Evolutionary conservation across 2,888 invertebrate species (phyloP).

Genomic region (Melolontha melolontha): DNA sequence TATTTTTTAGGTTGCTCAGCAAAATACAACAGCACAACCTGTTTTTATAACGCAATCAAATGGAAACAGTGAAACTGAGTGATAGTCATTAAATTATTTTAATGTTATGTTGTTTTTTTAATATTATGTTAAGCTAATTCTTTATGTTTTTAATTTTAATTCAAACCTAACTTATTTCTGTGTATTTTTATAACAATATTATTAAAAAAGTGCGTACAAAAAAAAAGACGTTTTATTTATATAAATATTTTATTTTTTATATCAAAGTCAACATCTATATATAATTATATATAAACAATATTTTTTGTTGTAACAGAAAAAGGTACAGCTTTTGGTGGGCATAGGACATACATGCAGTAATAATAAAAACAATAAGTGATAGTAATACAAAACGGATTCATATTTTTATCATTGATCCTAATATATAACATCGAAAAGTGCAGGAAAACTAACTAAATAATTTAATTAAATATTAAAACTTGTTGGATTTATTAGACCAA

Average conservation of each 20-base stretch:
- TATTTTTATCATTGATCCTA: too few species aligned
- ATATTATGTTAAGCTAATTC: slow-evolving; percentile 23
- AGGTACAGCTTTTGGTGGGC: slow-evolving; percentile 50
- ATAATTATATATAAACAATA: slow-evolving; percentile 43
- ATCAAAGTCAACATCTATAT: slow-evolving; percentile 53
- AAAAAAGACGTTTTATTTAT: slow-evolving; percentile 13
- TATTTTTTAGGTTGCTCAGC: slow-evolving; percentile 59
- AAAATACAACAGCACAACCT: slow-evolving; percentile 58
- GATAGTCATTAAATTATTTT: slow-evolving; percentile 15
- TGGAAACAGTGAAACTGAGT: slow-evolving; percentile 60
- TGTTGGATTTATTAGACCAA: too few species aligned
- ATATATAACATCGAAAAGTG: too few species aligned
- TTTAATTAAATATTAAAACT: too few species aligned
- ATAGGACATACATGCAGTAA: slow-evolving; percentile 49
- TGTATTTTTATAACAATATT: slow-evolving; percentile 30
- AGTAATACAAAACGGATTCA: too few species aligned
- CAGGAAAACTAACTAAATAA: too few species aligned
- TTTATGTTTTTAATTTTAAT: slow-evolving; percentile 24
- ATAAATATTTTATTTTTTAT: slow-evolving; percentile 43
- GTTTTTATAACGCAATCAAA: slow-evolving; percentile 63
- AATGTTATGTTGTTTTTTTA: slow-evolving; percentile 19
- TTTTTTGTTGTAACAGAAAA: slow-evolving; percentile 41
- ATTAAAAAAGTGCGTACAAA: slow-evolving; percentile 26
- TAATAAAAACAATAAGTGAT: slow-evolving; percentile 48
- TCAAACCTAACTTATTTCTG: slow-evolving; percentile 30